These are phyloP conservation scores for Listronotus bonariensis DNA, from an alignment of 1,140 invertebrate genomes.

Conservation along the genomic window DNA sequence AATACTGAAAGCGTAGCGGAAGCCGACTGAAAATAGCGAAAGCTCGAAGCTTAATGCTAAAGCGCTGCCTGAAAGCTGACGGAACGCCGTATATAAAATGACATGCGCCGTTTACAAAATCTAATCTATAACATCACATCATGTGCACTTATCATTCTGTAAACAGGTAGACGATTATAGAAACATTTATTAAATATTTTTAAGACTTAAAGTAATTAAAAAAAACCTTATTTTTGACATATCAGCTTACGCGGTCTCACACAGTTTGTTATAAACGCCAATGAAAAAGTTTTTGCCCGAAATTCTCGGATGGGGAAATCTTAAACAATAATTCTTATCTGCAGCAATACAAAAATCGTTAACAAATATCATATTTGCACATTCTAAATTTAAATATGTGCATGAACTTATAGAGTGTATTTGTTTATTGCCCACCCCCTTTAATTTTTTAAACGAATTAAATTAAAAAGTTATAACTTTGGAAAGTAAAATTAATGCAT, in stretches of 20 bases:
- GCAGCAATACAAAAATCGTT: no score
- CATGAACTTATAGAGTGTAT: no score
- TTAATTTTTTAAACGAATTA: no score
- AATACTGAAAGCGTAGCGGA: slow-evolving; percentile 13
- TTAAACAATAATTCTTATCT: no score
- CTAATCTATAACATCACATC: slow-evolving; percentile 55
- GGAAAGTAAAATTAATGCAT: no score
- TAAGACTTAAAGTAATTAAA: not conserved
- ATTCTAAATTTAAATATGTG: no score
- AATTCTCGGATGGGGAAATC: no score
- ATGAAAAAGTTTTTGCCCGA: not conserved
- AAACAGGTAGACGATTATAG: slow-evolving; percentile 35
- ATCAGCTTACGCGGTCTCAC: not conserved
- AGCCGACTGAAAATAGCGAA: slow-evolving; percentile 30
- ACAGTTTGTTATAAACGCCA: no score
- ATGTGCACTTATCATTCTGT: slow-evolving; percentile 38
- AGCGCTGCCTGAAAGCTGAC: slow-evolving; percentile 35
- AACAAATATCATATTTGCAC: no score
- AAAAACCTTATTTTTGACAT: not conserved
- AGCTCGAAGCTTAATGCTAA: slow-evolving; percentile 42
- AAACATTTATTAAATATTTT: slow-evolving; percentile 22
- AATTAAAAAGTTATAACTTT: no score
- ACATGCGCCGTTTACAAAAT: slow-evolving; percentile 52
- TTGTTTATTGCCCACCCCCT: no score
- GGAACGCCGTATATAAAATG: slow-evolving; percentile 45